A percentile compares a stretch with the other conserved stretches of the same genome.
phyloP scores from a whole-genome alignment of 2,888 invertebrate species.

The Andrena hattorfiana region DNA sequence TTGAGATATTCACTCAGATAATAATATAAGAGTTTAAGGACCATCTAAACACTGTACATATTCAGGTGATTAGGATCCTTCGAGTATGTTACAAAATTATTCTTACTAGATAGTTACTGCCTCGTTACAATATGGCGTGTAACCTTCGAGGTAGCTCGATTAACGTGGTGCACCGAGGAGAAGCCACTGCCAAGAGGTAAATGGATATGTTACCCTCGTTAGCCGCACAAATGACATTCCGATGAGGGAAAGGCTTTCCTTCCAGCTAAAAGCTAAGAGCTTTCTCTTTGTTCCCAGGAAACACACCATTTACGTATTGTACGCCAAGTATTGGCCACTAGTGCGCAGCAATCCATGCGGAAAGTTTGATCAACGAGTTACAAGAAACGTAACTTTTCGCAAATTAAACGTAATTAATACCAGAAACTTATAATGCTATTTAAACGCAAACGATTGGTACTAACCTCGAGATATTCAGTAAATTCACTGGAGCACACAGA shows the following conservation, averaged over 20 bases:
- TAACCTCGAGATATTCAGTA: background rate
- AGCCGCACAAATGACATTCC: conserved; percentile 42
- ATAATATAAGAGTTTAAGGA: background rate
- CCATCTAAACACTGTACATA: background rate
- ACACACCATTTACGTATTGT: background rate
- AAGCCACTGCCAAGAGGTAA: conserved; percentile 39
- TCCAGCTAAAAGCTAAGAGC: conserved; percentile 16
- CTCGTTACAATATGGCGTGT: background rate
- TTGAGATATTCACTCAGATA: too few species aligned
- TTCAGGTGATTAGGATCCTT: background rate
- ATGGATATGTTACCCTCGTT: conserved; percentile 46
- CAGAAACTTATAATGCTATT: background rate
- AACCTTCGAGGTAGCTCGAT: conserved; percentile 38
- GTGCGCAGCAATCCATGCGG: background rate
- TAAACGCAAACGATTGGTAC: background rate
- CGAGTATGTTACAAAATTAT: background rate
- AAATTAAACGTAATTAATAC: background rate
- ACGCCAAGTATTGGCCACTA: background rate
- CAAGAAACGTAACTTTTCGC: background rate
- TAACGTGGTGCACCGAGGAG: conserved; percentile 9
- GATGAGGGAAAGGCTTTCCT: conserved; percentile 31
- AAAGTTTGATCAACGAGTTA: background rate
- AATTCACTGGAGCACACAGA: too few species aligned
- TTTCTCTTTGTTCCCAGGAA: conserved; percentile 25
- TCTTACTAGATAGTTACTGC: too few species aligned